Conservation (phyloP, 1,140 invertebrate species). For the Hormaphis cornu region DNA sequence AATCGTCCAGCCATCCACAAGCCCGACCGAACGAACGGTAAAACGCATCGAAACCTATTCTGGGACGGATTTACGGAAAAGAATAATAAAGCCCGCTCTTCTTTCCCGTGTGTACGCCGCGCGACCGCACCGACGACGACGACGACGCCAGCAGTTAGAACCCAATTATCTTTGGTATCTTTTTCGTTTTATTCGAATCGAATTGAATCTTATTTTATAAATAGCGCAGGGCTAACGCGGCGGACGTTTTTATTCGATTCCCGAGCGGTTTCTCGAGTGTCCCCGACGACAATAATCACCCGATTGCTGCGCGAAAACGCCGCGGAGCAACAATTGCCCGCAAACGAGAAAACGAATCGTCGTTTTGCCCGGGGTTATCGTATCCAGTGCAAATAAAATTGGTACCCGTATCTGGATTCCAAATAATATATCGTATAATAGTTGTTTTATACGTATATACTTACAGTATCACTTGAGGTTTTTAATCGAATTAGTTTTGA, state of each 20-base stretch:
- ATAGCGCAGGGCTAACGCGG: background rate
- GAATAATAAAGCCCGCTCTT: too few species aligned
- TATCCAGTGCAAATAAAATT: background rate
- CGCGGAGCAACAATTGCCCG: background rate
- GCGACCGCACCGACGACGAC: too few species aligned
- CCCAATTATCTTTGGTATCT: background rate
- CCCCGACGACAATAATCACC: background rate
- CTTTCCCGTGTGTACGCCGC: too few species aligned
- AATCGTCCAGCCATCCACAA: too few species aligned
- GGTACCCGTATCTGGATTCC: background rate
- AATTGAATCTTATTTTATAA: conserved; percentile 17
- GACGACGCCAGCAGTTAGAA: background rate
- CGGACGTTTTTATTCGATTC: background rate
- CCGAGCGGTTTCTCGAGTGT: background rate
- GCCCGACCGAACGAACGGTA: too few species aligned
- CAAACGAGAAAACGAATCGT: background rate
- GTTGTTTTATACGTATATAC: background rate
- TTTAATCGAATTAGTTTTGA: conserved; percentile 30
- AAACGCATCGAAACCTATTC: too few species aligned
- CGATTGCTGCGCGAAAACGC: background rate
- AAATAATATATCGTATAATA: too few species aligned
- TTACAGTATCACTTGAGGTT: background rate
- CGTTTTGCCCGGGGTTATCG: background rate
- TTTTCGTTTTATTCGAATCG: background rate
- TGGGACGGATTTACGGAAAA: too few species aligned